Percentiles rank a stretch among this genome's conserved stretches.
These are phyloP conservation scores for Lepidochitona cinerea DNA, from an alignment of 2,888 invertebrate species.

Conservation along the genomic window DNA sequence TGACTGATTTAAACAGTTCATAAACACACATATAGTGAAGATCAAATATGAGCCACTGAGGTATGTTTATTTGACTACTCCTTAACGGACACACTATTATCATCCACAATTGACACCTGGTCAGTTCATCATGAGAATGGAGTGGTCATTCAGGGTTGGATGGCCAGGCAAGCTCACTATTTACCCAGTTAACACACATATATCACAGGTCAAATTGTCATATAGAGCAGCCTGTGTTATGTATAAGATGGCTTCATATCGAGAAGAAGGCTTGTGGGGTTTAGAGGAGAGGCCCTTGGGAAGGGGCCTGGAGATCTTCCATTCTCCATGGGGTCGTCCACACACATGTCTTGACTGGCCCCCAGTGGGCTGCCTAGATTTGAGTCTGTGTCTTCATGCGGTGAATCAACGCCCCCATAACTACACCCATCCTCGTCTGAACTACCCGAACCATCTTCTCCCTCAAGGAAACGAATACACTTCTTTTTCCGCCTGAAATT, in stretches of 20 bases:
- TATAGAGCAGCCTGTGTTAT: not conserved
- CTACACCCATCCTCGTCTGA: conserved; percentile 30
- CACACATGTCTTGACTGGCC: not conserved
- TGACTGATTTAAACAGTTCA: no score
- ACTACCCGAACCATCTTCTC: conserved; percentile 46
- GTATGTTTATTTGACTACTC: no score
- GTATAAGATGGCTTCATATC: not conserved
- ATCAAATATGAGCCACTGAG: no score
- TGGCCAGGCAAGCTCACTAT: no score
- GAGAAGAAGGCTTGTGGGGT: not conserved
- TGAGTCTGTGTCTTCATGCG: not conserved
- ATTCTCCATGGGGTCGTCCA: not conserved
- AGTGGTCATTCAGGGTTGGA: no score
- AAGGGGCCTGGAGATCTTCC: not conserved
- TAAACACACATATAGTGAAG: no score
- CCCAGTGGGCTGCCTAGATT: not conserved
- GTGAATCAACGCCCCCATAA: not conserved
- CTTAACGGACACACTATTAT: no score
- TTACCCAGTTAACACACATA: no score
- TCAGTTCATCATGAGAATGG: no score
- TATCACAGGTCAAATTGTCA: no score
- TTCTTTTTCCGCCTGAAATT: conserved; percentile 72
- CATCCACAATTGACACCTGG: no score
- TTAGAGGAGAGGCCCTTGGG: not conserved
- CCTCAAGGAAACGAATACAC: conserved; percentile 70